Evolutionary conservation across 2,797 vertebrate species (phyloP).

Genomic region (Labeo calbasu): DNA sequence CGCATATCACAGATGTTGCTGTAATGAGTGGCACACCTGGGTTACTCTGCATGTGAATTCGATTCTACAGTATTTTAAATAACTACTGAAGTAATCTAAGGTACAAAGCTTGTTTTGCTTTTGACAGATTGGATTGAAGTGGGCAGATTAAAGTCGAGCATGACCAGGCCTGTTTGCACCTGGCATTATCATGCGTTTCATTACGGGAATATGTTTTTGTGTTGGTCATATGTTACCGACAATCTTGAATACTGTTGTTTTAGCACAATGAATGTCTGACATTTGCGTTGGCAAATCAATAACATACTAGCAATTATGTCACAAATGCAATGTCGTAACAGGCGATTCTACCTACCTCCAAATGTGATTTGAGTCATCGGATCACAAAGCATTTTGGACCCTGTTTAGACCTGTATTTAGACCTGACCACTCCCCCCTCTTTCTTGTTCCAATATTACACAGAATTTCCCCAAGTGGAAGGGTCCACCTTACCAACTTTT

Average conservation of each 20-base stretch:
- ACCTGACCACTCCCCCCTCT: conserved; percentile 28
- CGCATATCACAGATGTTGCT: background rate
- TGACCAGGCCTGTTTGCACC: background rate
- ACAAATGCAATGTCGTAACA: background rate
- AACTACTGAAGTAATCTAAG: background rate
- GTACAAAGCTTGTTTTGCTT: background rate
- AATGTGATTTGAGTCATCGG: background rate
- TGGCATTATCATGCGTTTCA: background rate
- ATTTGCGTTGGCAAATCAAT: background rate
- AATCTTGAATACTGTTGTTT: background rate
- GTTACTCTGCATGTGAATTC: background rate
- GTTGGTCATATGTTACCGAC: background rate
- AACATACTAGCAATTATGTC: background rate
- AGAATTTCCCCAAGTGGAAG: conserved; percentile 50
- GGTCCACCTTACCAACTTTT: conserved; percentile 27
- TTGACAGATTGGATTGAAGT: background rate
- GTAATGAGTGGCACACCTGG: background rate
- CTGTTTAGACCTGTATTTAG: background rate
- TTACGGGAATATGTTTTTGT: background rate
- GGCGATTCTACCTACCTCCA: conserved; percentile 4
- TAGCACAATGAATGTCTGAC: background rate
- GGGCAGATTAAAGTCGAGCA: conserved; percentile 1
- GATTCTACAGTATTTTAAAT: background rate
- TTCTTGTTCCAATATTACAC: conserved; percentile 40
- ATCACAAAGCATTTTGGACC: background rate